Evolutionary conservation across 35 echinoderm and acorn worm species (phyloP).

Genomic region (Strongylocentrotus purpuratus): DNA sequence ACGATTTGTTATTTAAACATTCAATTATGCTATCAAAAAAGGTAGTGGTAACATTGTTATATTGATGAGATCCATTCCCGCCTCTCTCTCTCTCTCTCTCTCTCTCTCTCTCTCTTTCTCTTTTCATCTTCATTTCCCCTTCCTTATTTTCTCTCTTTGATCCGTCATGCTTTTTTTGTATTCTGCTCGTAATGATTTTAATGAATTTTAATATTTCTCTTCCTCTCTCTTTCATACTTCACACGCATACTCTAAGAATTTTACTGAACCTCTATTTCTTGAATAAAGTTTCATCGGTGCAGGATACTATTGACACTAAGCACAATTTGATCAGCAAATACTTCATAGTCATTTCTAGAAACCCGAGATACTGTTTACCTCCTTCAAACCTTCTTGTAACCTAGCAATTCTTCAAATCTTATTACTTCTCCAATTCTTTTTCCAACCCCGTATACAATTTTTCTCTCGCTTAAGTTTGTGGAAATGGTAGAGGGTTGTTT

Average conservation of each 20-base stretch:
- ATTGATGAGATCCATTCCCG: too few species aligned
- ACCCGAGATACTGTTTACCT: background rate
- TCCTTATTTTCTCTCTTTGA: background rate
- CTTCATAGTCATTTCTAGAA: background rate
- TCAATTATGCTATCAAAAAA: background rate
- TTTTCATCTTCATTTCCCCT: background rate
- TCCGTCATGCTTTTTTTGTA: background rate
- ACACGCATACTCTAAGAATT: background rate
- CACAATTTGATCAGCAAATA: constrained; percentile 13
- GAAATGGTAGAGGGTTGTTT: constrained; percentile 16
- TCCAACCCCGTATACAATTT: background rate
- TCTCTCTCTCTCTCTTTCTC: too few species aligned
- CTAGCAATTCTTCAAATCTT: background rate
- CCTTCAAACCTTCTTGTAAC: background rate
- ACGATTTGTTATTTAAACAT: constrained; percentile 5
- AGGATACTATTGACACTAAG: background rate
- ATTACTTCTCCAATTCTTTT: background rate
- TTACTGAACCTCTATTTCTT: background rate
- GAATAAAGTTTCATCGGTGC: background rate
- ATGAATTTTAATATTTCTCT: background rate
- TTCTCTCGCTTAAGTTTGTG: background rate
- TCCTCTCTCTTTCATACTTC: background rate
- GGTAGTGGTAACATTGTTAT: background rate
- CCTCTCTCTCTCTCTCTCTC: too few species aligned
- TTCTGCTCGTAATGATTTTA: background rate